Evolutionary conservation across 2,113 vertebrate species (phyloP), one percentile per base, ranked within the genome.

Genomic region (Xerus inauris): DNA sequence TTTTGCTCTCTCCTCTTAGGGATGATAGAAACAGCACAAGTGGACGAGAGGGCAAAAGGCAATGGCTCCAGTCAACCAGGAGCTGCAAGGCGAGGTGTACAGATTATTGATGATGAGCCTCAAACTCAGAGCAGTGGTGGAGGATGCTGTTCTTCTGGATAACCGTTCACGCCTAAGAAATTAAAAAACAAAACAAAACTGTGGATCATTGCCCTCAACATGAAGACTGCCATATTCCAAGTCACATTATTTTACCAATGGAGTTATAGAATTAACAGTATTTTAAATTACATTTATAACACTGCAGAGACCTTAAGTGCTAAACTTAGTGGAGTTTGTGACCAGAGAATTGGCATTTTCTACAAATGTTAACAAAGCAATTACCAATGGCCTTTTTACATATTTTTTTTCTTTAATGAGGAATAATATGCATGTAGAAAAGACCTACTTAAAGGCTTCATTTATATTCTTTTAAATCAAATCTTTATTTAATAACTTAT

Each of bases 11-110:
- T 95, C 22, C 19, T 98, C 94, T 45, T 96, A 99, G 99, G 99
- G 97, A 99, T 99, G 99, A 99, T 99, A 99, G 99, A 99, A 98
- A 99, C 98, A 0, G 99, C 99, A 87, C 99, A 99, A 97, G 99
- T 99, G 40, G 99, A 99, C 79, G 99, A 99, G 98, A 98, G 99
- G 97, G 98, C 99, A 88, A 99, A 99, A 98, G 99, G 99, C 85
- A 99, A 99, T 69, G 99, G 99, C 80, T 98, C 99, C 87, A 99
- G 99, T 98, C 99, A 99, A 64, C 98, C 99, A 12, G 99, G 99
- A 96, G 95, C 94, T 57, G 98, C 98, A 65, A 98, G 99, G 95
- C 98, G 99, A 93, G 99, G 99, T 24, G 99, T 99, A 95, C 99
- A 99, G 98, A 99, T 99, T 9, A 99, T 99, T 0, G 99, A 99